Evolutionary conservation across 2,888 invertebrate genomes (phyloP), one percentile per base, ranked within the genome.

Genomic region (Apamea anceps): DNA sequence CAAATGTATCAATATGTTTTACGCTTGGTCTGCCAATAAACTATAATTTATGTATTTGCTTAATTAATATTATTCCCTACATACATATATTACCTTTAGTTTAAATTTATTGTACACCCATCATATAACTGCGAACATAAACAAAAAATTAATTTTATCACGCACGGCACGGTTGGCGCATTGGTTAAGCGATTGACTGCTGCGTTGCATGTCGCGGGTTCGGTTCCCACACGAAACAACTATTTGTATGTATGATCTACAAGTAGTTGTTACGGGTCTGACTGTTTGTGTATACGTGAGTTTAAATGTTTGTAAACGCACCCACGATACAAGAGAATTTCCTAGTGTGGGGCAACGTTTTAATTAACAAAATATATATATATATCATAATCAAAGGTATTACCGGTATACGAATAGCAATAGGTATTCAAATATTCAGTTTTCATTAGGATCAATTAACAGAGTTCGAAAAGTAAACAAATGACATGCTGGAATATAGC

Each of bases 401-500:
- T 57, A 57, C 12, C 4, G 10, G 25, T 25, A n/a, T 25, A 51
- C n/a, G 28, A 62, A 73, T 73, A 83, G 5, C n/a, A 42, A 42
- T 51, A 25, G 12, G 65, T 37, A 71, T 32, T 67, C 21, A 70
- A 74, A 72, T 68, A 63, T 63, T 67, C 15, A n/a, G 32, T 81
- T 82, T 83, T 85, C 81, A 85, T 83, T 78, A 74, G 51, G 70
- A 82, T 79, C 82, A 79, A 81, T 82, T 83, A 84, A 79, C 71
- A 45, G 45, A 75, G 28, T 82, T 79, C 81, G 48, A 51, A 80
- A 83, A 78, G 81, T 75, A 90, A 87, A 86, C 81, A 89, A 85
- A 87, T 87, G 86, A 77, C 73, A 79, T 54, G 67, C 80, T 80
- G 76, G 79, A 86, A 87, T 85, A 90, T 85, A 90, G 77, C 84